These are phyloP conservation scores for Nymphicus hollandicus DNA, from an alignment of 2,113 vertebrate species.

Conservation along the genomic window DNA sequence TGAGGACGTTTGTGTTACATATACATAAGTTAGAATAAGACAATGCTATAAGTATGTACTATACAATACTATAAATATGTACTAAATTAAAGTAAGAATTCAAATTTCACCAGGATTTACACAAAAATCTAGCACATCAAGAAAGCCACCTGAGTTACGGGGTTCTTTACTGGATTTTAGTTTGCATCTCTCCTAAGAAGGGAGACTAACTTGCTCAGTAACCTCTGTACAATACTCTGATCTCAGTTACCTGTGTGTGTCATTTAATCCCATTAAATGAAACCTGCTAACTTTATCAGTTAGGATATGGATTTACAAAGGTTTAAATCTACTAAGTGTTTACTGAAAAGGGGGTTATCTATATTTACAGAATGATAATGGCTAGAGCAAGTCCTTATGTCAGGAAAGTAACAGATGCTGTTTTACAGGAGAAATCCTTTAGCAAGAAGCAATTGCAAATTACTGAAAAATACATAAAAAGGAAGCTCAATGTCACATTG, in stretches of 20 bases:
- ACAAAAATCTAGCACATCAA: background rate
- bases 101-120: background rate
- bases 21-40: background rate
- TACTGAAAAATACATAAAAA: background rate
- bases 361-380: background rate
- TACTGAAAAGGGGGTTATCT: background rate
- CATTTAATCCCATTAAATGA: background rate
- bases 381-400: background rate
- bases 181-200: background rate
- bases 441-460: background rate
- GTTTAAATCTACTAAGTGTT: background rate
- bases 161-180: background rate
- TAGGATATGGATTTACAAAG: background rate
- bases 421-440: background rate
- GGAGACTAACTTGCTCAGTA: background rate
- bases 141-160: background rate
- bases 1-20: background rate
- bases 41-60: background rate
- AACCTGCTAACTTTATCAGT: background rate
- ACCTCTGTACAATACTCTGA: background rate
- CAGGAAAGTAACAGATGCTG: background rate
- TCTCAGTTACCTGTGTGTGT: background rate
- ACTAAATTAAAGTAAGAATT: background rate
- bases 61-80: background rate
- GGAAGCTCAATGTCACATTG: background rate